Evolutionary conservation across 2,888 invertebrate species (phyloP), one percentile per base, ranked within the genome.

Genomic region (Schrankia costaestrigalis): DNA sequence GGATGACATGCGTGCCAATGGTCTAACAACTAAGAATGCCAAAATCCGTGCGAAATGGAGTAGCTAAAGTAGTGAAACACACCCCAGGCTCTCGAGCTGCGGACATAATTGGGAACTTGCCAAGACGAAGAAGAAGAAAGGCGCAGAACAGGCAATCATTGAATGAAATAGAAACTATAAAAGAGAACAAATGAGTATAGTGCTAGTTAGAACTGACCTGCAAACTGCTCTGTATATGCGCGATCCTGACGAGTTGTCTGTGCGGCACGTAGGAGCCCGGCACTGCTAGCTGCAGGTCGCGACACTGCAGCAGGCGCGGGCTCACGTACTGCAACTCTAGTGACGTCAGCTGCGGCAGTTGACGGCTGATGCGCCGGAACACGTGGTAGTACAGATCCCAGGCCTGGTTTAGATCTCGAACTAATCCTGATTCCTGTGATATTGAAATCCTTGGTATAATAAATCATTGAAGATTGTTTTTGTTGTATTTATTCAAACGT

Each of bases 341-440:
- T 1, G 95, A 95, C 3, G 97, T 97, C 22, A 97, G 82, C 71
- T 96, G 95, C 2, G 98, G 97, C 51, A 99, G 86, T 77, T 99
- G 99, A 11, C 97, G 92, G 11, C 97, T 96, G 71, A 99, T 99
- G 56, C 97, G 92, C 14, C 98, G 91, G 85, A 99, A 99, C 31
- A 99, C 98, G 74, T 98, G 97, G 84, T 99, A 99, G 84, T 99
- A 99, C 19, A 98, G 90, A 74, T 99, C 99, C 99, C 99, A 99
- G 2, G 99, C 99, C 72, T 97, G 97, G 73, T 97, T 98, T 49
- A 99, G 81, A 67, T 99, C 99, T 52, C 97, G 93, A 3, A 95
- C 93, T 56, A 94, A 94, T 0, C 94, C 93, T 0, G 97, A 95
- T 12, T 93, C 90, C 90, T 93, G 39, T 19, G 9, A n/a, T 11